Percentiles rank a stretch among this genome's conserved stretches.
Conservation (phyloP, 2,888 invertebrate genomes). For the Pristionchus mayeri region DNA sequence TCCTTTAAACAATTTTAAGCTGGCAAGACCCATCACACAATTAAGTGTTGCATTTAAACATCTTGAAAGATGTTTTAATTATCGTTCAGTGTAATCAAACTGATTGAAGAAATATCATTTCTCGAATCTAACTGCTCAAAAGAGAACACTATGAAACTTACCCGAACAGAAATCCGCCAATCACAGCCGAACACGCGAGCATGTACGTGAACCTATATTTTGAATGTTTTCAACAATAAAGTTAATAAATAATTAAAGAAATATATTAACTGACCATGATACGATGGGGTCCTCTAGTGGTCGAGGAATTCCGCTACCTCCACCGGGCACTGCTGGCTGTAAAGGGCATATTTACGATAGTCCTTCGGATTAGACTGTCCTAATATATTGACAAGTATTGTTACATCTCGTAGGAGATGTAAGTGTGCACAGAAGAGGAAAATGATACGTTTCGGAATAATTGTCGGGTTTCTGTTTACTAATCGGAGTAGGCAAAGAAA, state of each 20-base stretch:
- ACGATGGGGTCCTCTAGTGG: not conserved
- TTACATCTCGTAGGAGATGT: no score
- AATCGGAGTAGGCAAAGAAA: not conserved
- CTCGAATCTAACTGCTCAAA: no score
- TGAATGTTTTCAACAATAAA: not conserved
- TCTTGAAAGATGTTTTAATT: no score
- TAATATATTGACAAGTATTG: no score
- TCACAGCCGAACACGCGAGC: constrained; percentile 63
- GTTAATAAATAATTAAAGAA: not conserved
- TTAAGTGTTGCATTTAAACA: no score
- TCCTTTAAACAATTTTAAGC: no score
- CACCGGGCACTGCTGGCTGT: constrained; percentile 22
- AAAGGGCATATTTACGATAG: not conserved
- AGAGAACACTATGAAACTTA: not conserved
- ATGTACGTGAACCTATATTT: constrained; percentile 61
- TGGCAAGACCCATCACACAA: no score
- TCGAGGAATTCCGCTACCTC: constrained; percentile 1
- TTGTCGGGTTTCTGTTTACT: not conserved
- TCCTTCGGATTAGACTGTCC: not conserved
- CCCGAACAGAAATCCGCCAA: constrained; percentile 55
- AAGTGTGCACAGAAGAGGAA: not conserved
- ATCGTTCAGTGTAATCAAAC: no score
- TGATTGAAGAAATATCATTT: no score
- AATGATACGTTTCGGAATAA: not conserved
- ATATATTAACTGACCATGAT: not conserved